A percentile compares a stretch with the other conserved stretches of the same genome.
phyloP scores from a whole-genome alignment of 2,888 invertebrate genomes.

The Lithosia quadra region DNA sequence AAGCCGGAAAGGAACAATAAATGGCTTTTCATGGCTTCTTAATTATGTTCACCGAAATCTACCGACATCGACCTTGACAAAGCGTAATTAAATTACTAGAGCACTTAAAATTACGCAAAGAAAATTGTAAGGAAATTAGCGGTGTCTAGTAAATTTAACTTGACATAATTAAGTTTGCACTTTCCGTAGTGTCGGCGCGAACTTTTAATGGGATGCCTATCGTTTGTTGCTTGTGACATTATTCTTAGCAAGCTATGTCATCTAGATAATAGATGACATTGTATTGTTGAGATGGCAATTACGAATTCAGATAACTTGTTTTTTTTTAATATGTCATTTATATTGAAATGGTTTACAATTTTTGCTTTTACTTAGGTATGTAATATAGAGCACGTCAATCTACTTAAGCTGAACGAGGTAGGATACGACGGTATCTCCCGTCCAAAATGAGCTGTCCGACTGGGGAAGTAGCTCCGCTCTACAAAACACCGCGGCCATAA shows the following conservation, averaged over 20 bases:
- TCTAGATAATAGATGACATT: conserved; percentile 45
- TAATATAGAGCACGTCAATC: not conserved
- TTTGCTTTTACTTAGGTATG: not conserved
- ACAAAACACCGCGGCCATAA: too few species aligned
- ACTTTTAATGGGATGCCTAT: conserved; percentile 71
- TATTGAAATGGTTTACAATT: not conserved
- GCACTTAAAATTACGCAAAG: conserved; percentile 41
- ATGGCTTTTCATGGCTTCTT: conserved; percentile 8
- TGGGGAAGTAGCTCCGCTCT: too few species aligned
- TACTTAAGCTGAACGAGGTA: too few species aligned
- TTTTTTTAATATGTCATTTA: not conserved
- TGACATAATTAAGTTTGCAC: conserved; percentile 68
- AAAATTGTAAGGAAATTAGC: conserved; percentile 50
- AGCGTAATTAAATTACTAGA: conserved; percentile 34
- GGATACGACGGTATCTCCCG: too few species aligned
- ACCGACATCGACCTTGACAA: conserved; percentile 7
- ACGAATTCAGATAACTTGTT: not conserved
- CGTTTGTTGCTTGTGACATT: conserved; percentile 62
- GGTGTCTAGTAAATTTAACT: conserved; percentile 62
- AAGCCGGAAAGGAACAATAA: conserved; percentile 3
- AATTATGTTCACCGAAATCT: conserved; percentile 3
- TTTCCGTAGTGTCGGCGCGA: conserved; percentile 60
- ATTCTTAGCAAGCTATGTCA: conserved; percentile 61
- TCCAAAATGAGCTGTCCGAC: too few species aligned
- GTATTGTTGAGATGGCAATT: conserved; percentile 8